Base-by-base conservation (phyloP, 2,797 vertebrate genomes). In the Eupleurogrammus muticus region DNA sequence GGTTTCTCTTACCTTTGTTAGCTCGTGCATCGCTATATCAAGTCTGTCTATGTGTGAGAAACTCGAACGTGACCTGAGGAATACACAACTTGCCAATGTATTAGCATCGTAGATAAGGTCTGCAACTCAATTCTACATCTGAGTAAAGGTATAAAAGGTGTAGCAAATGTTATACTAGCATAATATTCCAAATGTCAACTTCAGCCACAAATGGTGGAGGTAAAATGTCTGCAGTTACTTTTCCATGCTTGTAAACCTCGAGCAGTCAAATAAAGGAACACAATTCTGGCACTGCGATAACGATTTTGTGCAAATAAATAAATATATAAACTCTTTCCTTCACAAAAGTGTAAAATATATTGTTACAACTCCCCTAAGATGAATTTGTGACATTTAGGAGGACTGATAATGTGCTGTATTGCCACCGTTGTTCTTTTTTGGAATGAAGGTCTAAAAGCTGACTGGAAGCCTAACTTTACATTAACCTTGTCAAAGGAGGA, bases 11-110 rank as follows among this genome's bases (percentile, higher is more conserved):
- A 42, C 1, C 32, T 66, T 61, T 47, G n/a, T 21, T 0, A 23
- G 8, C 5, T 21, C 1, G 17, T 11, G 21, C 54, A 9, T 8
- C 35, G 57, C 56, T 64, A 48, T 42, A 65, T 61, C 9, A 50
- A 69, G 52, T 47, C 4, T 2, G 8, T 7, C 28, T 54, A 49
- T 70, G 32, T 61, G 20, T 7, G 17, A 36, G 16, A 75, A 59
- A 66, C 17, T 20, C 10, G 9, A 52, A 65, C 23, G 17, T 3
- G 32, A 21, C 11, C 9, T 19, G 13, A 62, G 11, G 54, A n/a
- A 67, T 13, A 17, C 2, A 57, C 1, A 10, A 9, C 9, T 2
- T 1, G 2, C 20, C 4, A n/a, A n/a, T n/a, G n/a, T n/a, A n/a
- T n/a, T n/a, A 11, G 14, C 3, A 13, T 46, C 1, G 7, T 16